Evolutionary conservation across 2,113 vertebrate genomes (phyloP), one percentile per base, ranked within the genome.

Genomic region (Ia io): DNA sequence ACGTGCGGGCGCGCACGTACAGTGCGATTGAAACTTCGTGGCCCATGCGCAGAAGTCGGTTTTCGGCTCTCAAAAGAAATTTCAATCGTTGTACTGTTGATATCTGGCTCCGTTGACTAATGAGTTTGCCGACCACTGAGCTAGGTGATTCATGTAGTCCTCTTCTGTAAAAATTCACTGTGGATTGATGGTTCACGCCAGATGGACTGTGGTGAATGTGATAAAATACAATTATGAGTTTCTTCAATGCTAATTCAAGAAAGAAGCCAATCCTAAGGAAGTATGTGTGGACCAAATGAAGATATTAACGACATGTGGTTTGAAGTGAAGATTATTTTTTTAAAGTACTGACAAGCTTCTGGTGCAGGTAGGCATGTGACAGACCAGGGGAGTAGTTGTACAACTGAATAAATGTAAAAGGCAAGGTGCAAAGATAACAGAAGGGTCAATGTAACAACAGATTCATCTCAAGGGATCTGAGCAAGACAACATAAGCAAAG

Each of bases 221-320:
- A 92, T 82, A 93, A 92, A 93, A 96, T 96, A 61, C 82, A 93
- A 94, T 95, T 88, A 22, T n/a, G 8, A 47, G 6, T 84, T 92
- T 94, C 22, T 23, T 90, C 71, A 95, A 93, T 49, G 82, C 51
- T 93, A 93, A 91, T 84, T 94, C 44, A 96, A 95, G 49, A 76
- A 94, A 88, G 37, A 92, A 95, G 82, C 44, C 85, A 92, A 37
- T 82, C 56, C 37, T 87, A 59, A 88, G 17, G 78, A 35, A 93
- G 44, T 42, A 74, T 42, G 67, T 30, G 4, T 69, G 65, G 17
- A 88, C 79, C 67, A 94, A 90, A 86, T 37, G 32, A 93, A 53
- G 47, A 47, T 88, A 61, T 44, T 63, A 94, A 88, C 32, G 70
- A 47, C 35, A 89, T 49, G 67, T 78, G 32, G 76, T 76, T 28